These are phyloP conservation scores for Oreortyx pictus DNA, from an alignment of 2,797 vertebrate species.

Conservation along the genomic window DNA sequence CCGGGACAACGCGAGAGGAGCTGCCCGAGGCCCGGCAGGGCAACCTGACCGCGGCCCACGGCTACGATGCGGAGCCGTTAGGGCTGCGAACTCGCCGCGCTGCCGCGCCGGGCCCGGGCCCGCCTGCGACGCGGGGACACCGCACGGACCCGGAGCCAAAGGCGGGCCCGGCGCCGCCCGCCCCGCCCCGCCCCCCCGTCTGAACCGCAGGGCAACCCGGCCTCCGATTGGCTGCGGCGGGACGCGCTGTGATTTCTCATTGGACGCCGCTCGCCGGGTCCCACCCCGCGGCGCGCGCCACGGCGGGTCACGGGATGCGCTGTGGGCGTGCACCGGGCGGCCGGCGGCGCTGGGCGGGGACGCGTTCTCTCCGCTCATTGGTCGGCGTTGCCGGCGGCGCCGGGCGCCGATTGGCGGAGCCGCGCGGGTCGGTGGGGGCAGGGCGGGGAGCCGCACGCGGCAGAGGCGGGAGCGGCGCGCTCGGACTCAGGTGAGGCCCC, in stretches of 20 bases:
- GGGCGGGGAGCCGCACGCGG: conserved; percentile 36
- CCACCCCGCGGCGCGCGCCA: background rate
- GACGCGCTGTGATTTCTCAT: conserved; percentile 74
- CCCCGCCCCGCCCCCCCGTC: background rate
- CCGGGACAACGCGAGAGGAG: too few species aligned
- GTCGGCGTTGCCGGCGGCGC: background rate
- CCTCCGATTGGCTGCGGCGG: conserved; percentile 11
- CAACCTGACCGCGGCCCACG: too few species aligned
- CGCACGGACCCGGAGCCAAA: too few species aligned
- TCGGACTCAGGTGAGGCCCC: background rate
- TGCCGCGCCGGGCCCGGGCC: too few species aligned
- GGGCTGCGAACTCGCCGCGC: too few species aligned
- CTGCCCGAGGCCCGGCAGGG: too few species aligned
- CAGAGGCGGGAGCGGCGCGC: conserved; percentile 32
- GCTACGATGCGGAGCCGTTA: too few species aligned
- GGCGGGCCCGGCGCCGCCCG: background rate
- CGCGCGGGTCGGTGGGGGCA: background rate
- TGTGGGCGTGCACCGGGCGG: background rate
- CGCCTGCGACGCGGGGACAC: too few species aligned
- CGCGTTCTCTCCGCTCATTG: background rate
- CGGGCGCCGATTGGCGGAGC: background rate
- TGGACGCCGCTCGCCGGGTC: accelerated
- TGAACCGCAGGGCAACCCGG: accelerated
- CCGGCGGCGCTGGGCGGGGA: background rate
- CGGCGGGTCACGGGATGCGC: background rate